Evolutionary conservation across 2,113 vertebrate species (phyloP).

Genomic region (Hydropotes inermis): DNA sequence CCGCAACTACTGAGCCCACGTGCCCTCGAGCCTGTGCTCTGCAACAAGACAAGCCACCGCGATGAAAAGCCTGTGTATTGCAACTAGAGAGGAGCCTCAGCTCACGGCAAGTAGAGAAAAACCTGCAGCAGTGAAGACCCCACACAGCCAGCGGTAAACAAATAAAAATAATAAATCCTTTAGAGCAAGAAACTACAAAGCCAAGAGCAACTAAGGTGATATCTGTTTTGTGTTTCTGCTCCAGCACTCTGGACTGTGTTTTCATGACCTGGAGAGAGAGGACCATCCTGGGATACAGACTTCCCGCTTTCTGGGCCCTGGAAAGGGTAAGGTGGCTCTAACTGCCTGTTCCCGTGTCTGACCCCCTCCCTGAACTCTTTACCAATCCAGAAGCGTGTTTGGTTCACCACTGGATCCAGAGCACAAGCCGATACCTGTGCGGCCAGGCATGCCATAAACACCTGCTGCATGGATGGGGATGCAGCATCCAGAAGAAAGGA

Average conservation of each 20-base stretch:
- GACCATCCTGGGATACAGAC: not conserved
- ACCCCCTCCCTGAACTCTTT: not conserved
- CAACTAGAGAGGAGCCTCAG: not conserved
- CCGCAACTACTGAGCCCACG: rapidly evolving
- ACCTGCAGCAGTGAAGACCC: not conserved
- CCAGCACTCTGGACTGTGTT: rapidly evolving
- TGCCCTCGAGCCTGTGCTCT: not conserved
- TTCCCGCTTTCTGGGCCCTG: too few species aligned
- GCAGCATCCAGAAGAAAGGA: not conserved
- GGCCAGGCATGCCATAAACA: not conserved
- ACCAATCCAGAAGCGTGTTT: not conserved
- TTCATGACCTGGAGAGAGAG: not conserved
- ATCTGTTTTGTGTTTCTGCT: not conserved
- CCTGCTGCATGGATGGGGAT: not conserved
- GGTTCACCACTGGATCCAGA: not conserved
- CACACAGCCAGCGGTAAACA: not conserved
- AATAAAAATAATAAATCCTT: not conserved
- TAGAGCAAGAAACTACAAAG: not conserved
- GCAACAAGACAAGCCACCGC: not conserved
- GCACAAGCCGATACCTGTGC: not conserved
- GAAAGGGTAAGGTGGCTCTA: not conserved
- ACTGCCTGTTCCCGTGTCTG: not conserved
- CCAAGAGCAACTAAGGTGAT: not conserved
- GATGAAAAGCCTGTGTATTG: not conserved
- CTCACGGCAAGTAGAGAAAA: not conserved